These are phyloP conservation scores for Xestia sexstrigata DNA, from an alignment of 2,888 invertebrate species.

Conservation along the genomic window DNA sequence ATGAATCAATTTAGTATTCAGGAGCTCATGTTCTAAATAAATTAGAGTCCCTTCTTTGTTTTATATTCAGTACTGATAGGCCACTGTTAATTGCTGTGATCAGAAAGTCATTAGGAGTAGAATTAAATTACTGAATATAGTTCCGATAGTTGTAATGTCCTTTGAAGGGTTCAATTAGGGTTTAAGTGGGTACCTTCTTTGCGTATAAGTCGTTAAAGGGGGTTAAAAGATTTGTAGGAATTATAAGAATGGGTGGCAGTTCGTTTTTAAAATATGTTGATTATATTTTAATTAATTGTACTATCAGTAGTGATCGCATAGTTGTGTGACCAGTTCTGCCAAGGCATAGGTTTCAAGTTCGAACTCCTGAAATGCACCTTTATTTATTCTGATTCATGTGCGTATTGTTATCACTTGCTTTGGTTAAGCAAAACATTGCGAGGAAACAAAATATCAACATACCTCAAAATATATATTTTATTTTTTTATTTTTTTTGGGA, in stretches of 20 bases:
- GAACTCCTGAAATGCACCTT: too few species aligned
- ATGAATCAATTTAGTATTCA: constrained; percentile 53
- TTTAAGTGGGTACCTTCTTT: not conserved
- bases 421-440: too few species aligned
- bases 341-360: too few species aligned
- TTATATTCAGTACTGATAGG: constrained; percentile 50
- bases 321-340: too few species aligned
- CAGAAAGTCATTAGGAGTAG: constrained; percentile 52
- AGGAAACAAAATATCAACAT: not conserved
- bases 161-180: constrained; percentile 23
- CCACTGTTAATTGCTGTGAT: constrained; percentile 52
- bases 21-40: constrained; percentile 48
- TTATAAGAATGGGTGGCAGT: not conserved
- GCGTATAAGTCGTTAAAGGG: not conserved
- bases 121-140: constrained; percentile 34
- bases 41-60: constrained; percentile 42
- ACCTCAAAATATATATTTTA: too few species aligned
- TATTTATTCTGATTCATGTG: too few species aligned
- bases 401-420: too few species aligned
- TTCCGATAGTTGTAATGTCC: constrained; percentile 13
- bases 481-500: too few species aligned
- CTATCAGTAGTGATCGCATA: too few species aligned
- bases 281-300: not conserved
- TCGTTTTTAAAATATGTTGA: not conserved
- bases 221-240: not conserved